Evolutionary conservation across 2,797 vertebrate species (phyloP).

Genomic region (Acrocephalus scirpaceus): DNA sequence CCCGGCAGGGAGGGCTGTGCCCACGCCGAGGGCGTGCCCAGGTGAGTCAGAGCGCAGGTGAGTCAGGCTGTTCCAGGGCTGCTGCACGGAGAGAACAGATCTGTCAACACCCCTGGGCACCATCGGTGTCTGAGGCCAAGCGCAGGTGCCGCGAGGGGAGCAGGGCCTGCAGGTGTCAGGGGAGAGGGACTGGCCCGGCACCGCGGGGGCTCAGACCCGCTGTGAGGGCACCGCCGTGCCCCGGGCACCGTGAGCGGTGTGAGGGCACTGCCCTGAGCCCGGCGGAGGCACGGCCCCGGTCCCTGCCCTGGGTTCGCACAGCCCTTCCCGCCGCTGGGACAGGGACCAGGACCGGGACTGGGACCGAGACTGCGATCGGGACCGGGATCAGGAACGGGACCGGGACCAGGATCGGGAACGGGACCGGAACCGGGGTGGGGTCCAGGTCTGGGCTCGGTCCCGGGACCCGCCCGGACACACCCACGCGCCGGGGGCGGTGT

Average conservation of each 20-base stretch:
- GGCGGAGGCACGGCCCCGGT: neutral
- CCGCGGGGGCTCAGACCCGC: fast-evolving
- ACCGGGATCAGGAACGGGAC: neutral
- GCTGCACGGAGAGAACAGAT: fast-evolving
- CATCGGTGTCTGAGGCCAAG: fast-evolving
- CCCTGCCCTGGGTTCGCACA: no score
- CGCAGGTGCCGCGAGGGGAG: fast-evolving
- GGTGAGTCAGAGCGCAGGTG: neutral
- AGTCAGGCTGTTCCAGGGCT: fast-evolving
- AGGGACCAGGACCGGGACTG: no score
- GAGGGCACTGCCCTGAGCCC: neutral
- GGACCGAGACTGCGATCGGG: fast-evolving
- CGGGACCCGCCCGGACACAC: neutral
- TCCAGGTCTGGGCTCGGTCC: no score
- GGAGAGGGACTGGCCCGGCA: neutral
- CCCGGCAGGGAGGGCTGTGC: fast-evolving
- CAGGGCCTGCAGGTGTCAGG: neutral
- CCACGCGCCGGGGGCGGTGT: neutral
- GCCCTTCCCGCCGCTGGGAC: neutral
- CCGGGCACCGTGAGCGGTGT: neutral
- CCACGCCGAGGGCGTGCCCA: fast-evolving
- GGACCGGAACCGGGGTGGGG: fast-evolving
- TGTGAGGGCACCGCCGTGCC: neutral
- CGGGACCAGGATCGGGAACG: neutral
- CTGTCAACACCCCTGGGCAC: fast-evolving